Evolutionary conservation across 2,797 vertebrate species (phyloP).

Genomic region (Lateolabrax maculatus): DNA sequence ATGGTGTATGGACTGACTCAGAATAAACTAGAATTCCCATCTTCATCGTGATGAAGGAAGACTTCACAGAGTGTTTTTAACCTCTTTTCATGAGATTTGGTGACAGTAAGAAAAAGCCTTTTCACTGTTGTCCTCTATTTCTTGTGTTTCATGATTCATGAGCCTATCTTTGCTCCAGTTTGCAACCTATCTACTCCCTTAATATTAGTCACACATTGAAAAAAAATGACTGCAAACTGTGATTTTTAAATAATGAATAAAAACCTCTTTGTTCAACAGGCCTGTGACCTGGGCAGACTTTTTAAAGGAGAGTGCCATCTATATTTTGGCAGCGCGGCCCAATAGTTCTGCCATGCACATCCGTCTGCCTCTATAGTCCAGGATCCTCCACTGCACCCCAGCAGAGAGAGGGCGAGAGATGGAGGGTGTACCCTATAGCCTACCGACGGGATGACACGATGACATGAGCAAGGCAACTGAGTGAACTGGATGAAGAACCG

Average conservation of each 20-base stretch:
- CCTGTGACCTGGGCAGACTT: conserved; percentile 91
- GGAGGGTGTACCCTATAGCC: conserved; percentile 35
- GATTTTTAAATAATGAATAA: not conserved
- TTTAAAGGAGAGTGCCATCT: conserved; percentile 91
- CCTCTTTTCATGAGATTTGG: not conserved
- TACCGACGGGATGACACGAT: conserved; percentile 49
- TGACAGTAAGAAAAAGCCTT: not conserved
- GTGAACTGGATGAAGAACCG: conserved; percentile 48
- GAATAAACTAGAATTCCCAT: not conserved
- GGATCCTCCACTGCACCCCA: conserved; percentile 38
- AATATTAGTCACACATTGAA: not conserved
- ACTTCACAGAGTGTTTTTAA: not conserved
- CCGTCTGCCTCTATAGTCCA: conserved; percentile 89
- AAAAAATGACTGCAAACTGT: not conserved
- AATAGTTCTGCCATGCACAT: conserved; percentile 95
- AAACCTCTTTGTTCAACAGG: conserved; percentile 76
- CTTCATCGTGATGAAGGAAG: not conserved
- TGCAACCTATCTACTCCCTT: not conserved
- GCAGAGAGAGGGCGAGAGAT: conserved; percentile 43
- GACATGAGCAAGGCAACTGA: conserved; percentile 47
- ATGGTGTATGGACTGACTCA: not conserved
- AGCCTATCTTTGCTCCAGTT: not conserved
- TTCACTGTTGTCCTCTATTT: not conserved
- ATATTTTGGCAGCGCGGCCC: conserved; percentile 93
- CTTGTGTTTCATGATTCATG: not conserved